Evolutionary conservation across 2,888 invertebrate genomes (phyloP).

Genomic region (Syrista parreyssii): DNA sequence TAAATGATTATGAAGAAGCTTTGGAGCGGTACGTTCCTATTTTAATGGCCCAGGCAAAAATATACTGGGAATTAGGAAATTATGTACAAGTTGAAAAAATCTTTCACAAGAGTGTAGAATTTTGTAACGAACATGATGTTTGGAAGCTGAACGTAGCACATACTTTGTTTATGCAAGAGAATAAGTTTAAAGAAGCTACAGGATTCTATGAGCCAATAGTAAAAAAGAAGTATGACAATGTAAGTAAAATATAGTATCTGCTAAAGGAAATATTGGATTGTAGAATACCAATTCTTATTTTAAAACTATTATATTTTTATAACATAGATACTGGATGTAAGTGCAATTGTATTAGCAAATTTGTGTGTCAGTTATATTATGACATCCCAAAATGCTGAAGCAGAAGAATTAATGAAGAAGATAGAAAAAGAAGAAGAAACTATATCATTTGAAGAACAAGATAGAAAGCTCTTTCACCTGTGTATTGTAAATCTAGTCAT

Average conservation of each 20-base stretch:
- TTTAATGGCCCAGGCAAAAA: conserved; percentile 99
- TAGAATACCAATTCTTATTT: background rate
- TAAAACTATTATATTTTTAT: conserved; percentile 4
- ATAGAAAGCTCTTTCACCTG: conserved; percentile 93
- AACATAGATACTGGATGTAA: conserved; percentile 86
- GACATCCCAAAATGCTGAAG: conserved; percentile 98
- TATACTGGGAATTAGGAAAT: conserved; percentile 97
- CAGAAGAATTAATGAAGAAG: conserved; percentile 97
- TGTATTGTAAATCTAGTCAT: conserved; percentile 99
- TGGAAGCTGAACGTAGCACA: conserved; percentile 99
- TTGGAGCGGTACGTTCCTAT: conserved; percentile 95
- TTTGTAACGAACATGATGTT: conserved; percentile 95
- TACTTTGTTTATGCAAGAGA: conserved; percentile 99
- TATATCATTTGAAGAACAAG: conserved; percentile 90
- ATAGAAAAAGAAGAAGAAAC: conserved; percentile 98
- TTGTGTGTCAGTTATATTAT: conserved; percentile 99
- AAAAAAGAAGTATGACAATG: conserved; percentile 91
- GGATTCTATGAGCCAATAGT: conserved; percentile 99
- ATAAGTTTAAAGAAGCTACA: conserved; percentile 97
- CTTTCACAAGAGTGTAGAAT: conserved; percentile 96
- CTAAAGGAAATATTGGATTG: background rate
- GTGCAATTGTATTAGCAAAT: conserved; percentile 98
- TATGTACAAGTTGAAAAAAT: conserved; percentile 97
- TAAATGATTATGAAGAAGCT: conserved; percentile 91
- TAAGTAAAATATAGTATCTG: conserved; percentile 51